Conservation (phyloP, 2,113 vertebrate species). For the Recurvirostra avosetta region DNA sequence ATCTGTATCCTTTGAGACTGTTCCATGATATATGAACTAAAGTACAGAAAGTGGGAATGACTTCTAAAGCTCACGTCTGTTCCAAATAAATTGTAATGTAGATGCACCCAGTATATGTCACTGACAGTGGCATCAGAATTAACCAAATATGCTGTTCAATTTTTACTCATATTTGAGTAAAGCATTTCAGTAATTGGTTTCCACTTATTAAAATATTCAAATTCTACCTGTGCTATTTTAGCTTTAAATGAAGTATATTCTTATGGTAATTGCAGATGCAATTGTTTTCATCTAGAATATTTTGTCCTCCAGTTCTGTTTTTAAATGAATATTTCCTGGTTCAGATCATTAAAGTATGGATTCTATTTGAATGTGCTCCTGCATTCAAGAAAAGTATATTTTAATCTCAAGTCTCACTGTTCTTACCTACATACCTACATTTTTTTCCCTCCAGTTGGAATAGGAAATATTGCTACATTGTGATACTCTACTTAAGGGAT, state of each 20-base stretch:
- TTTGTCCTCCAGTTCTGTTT: background rate
- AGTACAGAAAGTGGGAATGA: background rate
- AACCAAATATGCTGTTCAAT: background rate
- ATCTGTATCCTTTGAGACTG: background rate
- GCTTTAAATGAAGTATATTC: background rate
- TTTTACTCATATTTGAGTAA: background rate
- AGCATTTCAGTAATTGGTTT: background rate
- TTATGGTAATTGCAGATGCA: background rate
- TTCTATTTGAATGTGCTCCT: background rate
- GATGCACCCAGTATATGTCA: background rate
- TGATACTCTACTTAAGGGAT: background rate
- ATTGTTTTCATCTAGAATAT: background rate
- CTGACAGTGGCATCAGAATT: background rate
- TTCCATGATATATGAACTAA: background rate
- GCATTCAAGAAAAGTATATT: background rate
- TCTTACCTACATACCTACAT: background rate
- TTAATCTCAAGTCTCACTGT: background rate
- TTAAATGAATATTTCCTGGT: background rate
- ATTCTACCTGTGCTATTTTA: background rate
- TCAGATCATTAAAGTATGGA: background rate
- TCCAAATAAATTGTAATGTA: background rate
- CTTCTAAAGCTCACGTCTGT: background rate
- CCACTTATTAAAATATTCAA: background rate
- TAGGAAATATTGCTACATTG: background rate
- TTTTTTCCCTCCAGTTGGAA: accelerated